Evolutionary conservation across 2,113 vertebrate species (phyloP).

Genomic region (Tricholaema leucomelas): DNA sequence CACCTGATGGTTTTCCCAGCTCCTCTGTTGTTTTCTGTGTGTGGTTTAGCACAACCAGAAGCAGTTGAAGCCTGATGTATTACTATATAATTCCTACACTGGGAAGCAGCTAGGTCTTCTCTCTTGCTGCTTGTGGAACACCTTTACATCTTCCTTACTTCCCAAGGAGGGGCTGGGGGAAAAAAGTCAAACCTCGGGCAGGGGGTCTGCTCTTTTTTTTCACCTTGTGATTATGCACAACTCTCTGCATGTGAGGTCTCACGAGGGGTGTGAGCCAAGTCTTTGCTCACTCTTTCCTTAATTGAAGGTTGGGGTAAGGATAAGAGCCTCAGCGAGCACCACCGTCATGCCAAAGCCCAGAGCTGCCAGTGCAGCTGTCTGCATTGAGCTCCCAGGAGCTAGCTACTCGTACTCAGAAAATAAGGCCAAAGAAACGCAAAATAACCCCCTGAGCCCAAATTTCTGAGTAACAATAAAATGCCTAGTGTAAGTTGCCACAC

Average conservation of each 20-base stretch:
- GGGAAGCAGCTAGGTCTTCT: not conserved
- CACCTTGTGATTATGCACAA: not conserved
- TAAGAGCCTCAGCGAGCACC: not conserved
- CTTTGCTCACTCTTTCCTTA: too few species aligned
- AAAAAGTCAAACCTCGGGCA: conserved; percentile 2
- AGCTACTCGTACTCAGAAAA: not conserved
- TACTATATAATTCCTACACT: not conserved
- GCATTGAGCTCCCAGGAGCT: not conserved
- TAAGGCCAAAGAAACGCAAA: not conserved
- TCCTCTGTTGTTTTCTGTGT: not conserved
- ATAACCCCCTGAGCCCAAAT: not conserved
- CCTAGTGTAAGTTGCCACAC: not conserved
- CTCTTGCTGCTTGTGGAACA: not conserved
- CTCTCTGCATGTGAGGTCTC: not conserved
- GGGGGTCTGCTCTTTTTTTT: not conserved
- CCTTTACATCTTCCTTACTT: conserved; percentile 14
- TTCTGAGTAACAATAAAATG: not conserved
- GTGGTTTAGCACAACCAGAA: not conserved
- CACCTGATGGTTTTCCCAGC: not conserved
- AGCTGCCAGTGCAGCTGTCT: not conserved
- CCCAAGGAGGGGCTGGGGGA: not conserved
- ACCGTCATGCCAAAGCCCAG: not conserved
- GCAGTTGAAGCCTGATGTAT: conserved; percentile 9
- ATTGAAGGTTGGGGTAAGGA: too few species aligned
- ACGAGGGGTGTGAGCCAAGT: conserved; percentile 4